A percentile compares a stretch with the other conserved stretches of the same genome.
These are phyloP conservation scores for Poeciliopsis turrubarensis DNA, from an alignment of 2,113 vertebrate genomes.

Conservation along the genomic window DNA sequence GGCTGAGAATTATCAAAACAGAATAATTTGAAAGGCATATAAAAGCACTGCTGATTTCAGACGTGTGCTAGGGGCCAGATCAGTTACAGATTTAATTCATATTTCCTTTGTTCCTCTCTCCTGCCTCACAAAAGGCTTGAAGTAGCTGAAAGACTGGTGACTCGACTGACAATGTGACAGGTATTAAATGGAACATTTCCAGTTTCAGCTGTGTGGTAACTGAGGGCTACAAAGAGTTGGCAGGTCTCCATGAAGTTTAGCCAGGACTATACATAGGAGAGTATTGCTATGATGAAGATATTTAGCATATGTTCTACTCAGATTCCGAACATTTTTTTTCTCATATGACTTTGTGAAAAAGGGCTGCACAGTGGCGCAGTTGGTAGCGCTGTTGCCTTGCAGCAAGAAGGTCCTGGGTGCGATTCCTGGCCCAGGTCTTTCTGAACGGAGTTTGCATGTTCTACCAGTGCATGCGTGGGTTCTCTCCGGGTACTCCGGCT, in stretches of 20 bases:
- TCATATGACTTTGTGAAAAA: conserved; percentile 3
- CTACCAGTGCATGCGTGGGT: no score
- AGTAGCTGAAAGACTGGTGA: conserved; percentile 48
- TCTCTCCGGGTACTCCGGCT: no score
- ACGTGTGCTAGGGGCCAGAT: conserved; percentile 59
- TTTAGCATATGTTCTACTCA: conserved; percentile 42
- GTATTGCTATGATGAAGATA: conserved; percentile 47
- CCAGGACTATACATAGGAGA: conserved; percentile 34
- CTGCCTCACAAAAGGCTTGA: conserved; percentile 51
- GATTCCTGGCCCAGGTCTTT: no score
- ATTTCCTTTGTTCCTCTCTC: conserved; percentile 70
- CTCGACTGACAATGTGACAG: conserved; percentile 64
- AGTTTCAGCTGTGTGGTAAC: conserved; percentile 63
- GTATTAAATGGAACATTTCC: conserved; percentile 69
- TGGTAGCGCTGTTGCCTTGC: no score
- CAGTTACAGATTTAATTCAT: conserved; percentile 67
- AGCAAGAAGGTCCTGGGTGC: no score
- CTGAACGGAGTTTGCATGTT: no score
- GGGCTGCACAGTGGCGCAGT: no score
- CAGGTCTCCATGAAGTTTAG: conserved; percentile 71
- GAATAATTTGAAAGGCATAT: conserved; percentile 70
- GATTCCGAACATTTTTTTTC: conserved; percentile 33
- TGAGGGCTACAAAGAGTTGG: conserved; percentile 66
- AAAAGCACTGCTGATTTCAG: conserved; percentile 57
- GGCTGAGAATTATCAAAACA: conserved; percentile 61